Evolutionary conservation across 1,140 invertebrate genomes (phyloP).

Genomic region (Saxidomus purpurata): DNA sequence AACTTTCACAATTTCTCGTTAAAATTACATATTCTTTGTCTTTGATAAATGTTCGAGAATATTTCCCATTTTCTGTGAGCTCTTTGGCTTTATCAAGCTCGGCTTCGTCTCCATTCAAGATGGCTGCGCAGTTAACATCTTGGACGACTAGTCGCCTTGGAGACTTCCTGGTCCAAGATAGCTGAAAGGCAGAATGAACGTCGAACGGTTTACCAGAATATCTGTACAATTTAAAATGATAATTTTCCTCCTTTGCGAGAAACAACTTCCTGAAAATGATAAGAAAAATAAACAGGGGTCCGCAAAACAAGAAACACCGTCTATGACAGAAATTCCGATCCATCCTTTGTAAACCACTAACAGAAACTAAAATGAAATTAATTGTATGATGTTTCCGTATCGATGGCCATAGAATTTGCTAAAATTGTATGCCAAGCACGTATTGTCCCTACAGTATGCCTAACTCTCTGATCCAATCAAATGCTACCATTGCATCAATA

Average conservation of each 20-base stretch:
- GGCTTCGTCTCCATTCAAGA: constrained; percentile 2
- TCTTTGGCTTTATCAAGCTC: constrained; percentile 25
- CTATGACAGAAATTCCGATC: too few relatives aligned
- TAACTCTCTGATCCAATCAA: too few relatives aligned
- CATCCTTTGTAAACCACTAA: too few relatives aligned
- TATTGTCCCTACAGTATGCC: too few relatives aligned
- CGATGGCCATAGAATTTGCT: too few relatives aligned
- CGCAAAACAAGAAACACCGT: not conserved
- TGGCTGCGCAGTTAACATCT: constrained; percentile 27
- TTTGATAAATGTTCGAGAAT: not conserved
- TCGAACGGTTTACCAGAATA: not conserved
- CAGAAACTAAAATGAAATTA: too few relatives aligned
- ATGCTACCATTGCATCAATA: too few relatives aligned
- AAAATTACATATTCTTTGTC: constrained; percentile 45
- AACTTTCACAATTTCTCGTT: constrained; percentile 47
- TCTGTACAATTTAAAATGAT: not conserved
- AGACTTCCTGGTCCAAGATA: too few relatives aligned
- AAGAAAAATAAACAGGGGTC: not conserved
- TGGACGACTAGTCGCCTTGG: constrained; percentile 21
- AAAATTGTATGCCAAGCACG: too few relatives aligned
- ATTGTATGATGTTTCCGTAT: too few relatives aligned
- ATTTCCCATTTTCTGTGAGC: constrained; percentile 1
- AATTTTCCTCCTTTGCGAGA: not conserved
- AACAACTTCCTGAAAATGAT: not conserved
- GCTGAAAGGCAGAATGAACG: not conserved